Percentiles rank a stretch among this genome's conserved stretches.
These are phyloP conservation scores for Sthenelais limicola DNA, from an alignment of 2,888 invertebrate species.

Conservation along the genomic window DNA sequence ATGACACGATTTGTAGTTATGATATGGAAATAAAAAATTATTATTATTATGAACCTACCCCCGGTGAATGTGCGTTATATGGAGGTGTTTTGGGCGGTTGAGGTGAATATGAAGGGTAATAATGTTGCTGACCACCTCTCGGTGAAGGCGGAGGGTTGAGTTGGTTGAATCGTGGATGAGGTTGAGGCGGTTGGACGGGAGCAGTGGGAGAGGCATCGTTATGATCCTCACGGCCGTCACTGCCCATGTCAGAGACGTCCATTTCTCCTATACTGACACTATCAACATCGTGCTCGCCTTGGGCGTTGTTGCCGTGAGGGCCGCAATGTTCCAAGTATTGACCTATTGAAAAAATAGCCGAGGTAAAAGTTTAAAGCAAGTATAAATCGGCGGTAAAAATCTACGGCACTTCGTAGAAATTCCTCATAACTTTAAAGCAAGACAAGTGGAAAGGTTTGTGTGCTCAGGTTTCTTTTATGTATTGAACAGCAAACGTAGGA, in stretches of 20 bases:
- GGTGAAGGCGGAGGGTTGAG: not conserved
- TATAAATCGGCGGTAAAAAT: no score
- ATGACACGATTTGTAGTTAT: no score
- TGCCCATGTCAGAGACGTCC: slow-evolving; percentile 68
- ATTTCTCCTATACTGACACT: slow-evolving; percentile 68
- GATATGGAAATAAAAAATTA: no score
- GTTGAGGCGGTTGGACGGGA: slow-evolving; percentile 26
- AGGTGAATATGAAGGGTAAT: slow-evolving; percentile 25
- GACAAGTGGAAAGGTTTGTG: no score
- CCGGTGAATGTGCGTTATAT: slow-evolving; percentile 22
- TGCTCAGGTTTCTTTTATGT: no score
- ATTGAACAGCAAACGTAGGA: no score
- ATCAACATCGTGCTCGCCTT: slow-evolving; percentile 56
- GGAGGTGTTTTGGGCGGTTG: slow-evolving; percentile 32
- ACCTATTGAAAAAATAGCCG: no score
- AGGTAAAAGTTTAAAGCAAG: no score
- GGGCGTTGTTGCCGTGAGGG: slow-evolving; percentile 37
- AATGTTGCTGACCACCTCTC: not conserved
- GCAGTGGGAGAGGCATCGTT: slow-evolving; percentile 14
- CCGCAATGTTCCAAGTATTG: slow-evolving; percentile 34
- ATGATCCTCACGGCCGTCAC: not conserved
- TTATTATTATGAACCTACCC: slow-evolving; percentile 16
- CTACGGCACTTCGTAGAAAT: no score
- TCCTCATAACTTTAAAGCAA: no score
- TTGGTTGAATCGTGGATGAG: slow-evolving; percentile 14